Conservation (phyloP, 1,140 invertebrate genomes). For the Saccostrea glomerata region DNA sequence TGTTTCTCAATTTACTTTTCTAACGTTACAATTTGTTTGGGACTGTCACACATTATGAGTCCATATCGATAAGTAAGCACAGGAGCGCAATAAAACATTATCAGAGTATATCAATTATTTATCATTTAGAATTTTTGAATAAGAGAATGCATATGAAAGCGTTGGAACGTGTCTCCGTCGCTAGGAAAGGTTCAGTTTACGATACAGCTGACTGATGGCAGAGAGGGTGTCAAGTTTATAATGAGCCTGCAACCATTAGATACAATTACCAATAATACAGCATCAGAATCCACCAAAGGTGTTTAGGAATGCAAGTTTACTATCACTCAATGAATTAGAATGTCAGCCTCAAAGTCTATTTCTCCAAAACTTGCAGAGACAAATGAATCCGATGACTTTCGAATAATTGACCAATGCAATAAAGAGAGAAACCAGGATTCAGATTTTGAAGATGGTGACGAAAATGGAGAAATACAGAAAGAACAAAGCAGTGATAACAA, state of each 20-base stretch:
- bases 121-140: conserved; percentile 33
- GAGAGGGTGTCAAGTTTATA: conserved; percentile 19
- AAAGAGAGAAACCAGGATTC: background rate
- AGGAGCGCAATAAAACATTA: conserved; percentile 14
- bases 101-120: background rate
- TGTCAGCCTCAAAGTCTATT: background rate
- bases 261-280: background rate
- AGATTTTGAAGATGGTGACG: background rate
- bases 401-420: background rate
- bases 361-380: background rate
- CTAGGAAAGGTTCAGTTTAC: conserved; percentile 27
- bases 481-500: background rate
- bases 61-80: conserved; percentile 29
- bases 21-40: too few relatives aligned
- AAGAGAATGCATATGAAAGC: conserved; percentile 28
- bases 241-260: background rate
- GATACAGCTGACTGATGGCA: conserved; percentile 11
- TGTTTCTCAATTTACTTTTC: too few relatives aligned
- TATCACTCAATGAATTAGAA: background rate
- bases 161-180: conserved; percentile 4
- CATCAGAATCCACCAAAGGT: background rate
- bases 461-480: too few relatives aligned
- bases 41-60: background rate
- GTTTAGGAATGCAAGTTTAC: background rate
- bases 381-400: background rate